Conservation (phyloP, 2,113 vertebrate genomes). For the Clupea harengus region DNA sequence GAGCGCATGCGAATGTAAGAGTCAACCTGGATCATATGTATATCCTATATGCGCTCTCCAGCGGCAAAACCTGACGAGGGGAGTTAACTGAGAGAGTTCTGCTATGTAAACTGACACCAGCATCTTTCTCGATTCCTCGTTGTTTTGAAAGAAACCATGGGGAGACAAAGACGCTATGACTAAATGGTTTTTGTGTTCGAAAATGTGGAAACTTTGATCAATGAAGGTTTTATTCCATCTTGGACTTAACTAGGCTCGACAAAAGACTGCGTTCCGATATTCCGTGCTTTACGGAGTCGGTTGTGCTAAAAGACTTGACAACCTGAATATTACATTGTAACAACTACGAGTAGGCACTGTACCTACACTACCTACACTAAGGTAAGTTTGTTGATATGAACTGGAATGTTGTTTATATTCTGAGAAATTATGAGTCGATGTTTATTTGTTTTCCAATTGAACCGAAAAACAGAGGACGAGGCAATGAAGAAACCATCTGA, state of each 20-base stretch:
- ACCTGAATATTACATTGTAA: slow-evolving; percentile 9
- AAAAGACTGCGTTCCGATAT: not conserved
- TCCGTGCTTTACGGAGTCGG: slow-evolving; percentile 2
- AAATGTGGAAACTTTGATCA: slow-evolving; percentile 28
- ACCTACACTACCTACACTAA: not conserved
- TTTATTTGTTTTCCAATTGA: not conserved
- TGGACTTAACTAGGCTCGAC: slow-evolving; percentile 5
- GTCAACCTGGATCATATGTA: slow-evolving; percentile 29
- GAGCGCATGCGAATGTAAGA: slow-evolving; percentile 27
- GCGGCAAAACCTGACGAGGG: slow-evolving; percentile 64
- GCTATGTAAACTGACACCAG: slow-evolving; percentile 70
- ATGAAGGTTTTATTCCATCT: not conserved
- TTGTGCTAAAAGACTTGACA: slow-evolving; percentile 12
- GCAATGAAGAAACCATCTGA: not conserved
- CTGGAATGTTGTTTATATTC: not conserved
- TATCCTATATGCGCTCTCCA: slow-evolving; percentile 51
- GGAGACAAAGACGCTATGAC: slow-evolving; percentile 31
- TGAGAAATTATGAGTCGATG: not conserved
- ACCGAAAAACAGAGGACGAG: not conserved
- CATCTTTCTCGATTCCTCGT: slow-evolving; percentile 57
- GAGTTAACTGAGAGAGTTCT: slow-evolving; percentile 65
- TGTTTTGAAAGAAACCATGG: slow-evolving; percentile 40
- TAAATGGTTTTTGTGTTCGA: slow-evolving; percentile 22
- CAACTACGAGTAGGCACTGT: not conserved
- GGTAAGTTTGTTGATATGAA: slow-evolving; percentile 33